Evolutionary conservation across 2,888 invertebrate species (phyloP).

Genomic region (Lumbricus terrestris): DNA sequence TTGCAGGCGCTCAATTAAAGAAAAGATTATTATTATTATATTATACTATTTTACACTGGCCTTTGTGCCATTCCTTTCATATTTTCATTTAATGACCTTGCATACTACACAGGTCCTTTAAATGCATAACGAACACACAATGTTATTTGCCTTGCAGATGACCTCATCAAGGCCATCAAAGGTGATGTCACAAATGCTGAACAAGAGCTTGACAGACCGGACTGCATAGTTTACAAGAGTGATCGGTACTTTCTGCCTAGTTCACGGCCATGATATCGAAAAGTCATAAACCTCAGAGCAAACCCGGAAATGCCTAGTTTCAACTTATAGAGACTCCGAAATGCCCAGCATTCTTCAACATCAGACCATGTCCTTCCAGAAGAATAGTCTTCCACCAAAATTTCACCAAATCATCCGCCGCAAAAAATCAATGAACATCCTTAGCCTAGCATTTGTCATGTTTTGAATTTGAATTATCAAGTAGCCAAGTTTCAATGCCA

Average conservation of each 20-base stretch:
- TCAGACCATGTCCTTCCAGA: not conserved
- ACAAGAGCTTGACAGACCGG: constrained; percentile 63
- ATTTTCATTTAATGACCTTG: too few species aligned
- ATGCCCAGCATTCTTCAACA: not conserved
- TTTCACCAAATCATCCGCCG: not conserved
- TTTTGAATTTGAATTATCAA: too few species aligned
- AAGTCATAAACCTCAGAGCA: too few species aligned
- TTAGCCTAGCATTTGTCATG: not conserved
- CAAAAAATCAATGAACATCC: too few species aligned
- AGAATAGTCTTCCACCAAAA: not conserved
- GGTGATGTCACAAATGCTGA: constrained; percentile 75
- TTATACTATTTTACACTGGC: too few species aligned
- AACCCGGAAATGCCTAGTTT: not conserved
- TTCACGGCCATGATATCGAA: not conserved
- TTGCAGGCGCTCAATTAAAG: too few species aligned
- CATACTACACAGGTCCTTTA: not conserved
- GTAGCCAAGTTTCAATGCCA: not conserved
- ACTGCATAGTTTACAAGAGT: constrained; percentile 16
- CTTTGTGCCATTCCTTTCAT: too few species aligned
- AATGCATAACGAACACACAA: not conserved
- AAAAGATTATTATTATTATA: too few species aligned
- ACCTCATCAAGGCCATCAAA: constrained; percentile 75
- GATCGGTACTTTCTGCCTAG: constrained; percentile 27
- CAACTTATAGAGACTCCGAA: not conserved
- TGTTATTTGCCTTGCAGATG: constrained; percentile 63